phyloP scores from a whole-genome alignment of 2,797 vertebrate genomes.

The Ibycter americanus region DNA sequence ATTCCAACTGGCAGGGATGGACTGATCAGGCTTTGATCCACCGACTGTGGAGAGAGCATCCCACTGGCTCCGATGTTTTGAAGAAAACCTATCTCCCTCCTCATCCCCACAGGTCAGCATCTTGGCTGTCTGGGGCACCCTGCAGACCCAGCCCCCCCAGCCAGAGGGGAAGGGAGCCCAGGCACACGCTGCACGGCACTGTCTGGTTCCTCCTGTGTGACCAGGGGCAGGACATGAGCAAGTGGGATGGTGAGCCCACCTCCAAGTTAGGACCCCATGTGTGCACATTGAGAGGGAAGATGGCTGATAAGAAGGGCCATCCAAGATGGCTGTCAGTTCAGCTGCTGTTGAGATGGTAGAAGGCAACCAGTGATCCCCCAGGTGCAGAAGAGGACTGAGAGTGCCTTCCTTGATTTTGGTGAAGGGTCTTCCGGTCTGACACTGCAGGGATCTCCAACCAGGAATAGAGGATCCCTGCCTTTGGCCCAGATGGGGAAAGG shows the following conservation, averaged over 20 bases:
- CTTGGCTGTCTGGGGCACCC: background rate
- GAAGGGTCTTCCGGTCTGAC: background rate
- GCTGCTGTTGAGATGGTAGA: background rate
- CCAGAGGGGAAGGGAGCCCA: background rate
- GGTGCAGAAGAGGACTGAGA: background rate
- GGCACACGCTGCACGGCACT: rapidly evolving
- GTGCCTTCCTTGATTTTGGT: background rate
- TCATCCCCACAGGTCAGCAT: rapidly evolving
- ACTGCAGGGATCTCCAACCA: background rate
- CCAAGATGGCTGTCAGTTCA: background rate
- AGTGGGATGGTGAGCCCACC: background rate
- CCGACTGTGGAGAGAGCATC: background rate
- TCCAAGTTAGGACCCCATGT: background rate
- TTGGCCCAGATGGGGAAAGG: background rate
- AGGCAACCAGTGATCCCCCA: background rate
- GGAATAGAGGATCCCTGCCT: background rate
- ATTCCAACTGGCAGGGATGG: background rate
- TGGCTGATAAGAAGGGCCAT: background rate
- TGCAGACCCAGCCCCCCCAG: background rate
- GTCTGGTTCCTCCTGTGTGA: background rate
- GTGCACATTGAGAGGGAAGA: background rate
- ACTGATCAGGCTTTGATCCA: background rate
- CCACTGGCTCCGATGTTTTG: background rate
- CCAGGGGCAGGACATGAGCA: background rate
- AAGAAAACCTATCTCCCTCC: background rate